Percentiles rank a stretch among this genome's conserved stretches.
Conservation (phyloP, 2,888 invertebrate species). For the Vandiemenella viatica region DNA sequence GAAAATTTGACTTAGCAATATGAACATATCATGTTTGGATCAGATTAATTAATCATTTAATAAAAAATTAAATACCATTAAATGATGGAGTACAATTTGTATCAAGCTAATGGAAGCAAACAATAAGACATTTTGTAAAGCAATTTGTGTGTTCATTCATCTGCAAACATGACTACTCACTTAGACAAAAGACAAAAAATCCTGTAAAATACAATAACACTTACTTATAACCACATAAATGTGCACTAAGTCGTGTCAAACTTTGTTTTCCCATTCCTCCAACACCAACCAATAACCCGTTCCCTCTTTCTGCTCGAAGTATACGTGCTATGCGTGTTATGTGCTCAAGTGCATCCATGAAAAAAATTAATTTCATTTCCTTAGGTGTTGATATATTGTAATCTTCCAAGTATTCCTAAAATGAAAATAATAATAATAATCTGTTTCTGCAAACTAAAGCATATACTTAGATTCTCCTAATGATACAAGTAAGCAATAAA, state of each 20-base stretch:
- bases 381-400: slow-evolving; percentile 61
- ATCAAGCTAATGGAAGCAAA: too few species aligned
- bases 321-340: slow-evolving; percentile 72
- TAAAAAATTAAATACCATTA: too few species aligned
- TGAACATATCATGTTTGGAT: too few species aligned
- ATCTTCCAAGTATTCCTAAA: slow-evolving; percentile 68
- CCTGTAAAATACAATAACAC: background rate
- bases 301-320: slow-evolving; percentile 71
- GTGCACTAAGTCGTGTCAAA: slow-evolving; percentile 67
- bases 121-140: too few species aligned
- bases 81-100: too few species aligned
- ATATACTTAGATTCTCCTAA: background rate
- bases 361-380: slow-evolving; percentile 72
- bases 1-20: too few species aligned
- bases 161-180: too few species aligned
- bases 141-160: too few species aligned
- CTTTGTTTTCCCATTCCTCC: slow-evolving; percentile 87
- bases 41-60: too few species aligned
- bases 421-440: background rate
- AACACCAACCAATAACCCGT: slow-evolving; percentile 74
- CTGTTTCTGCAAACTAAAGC: too few species aligned
- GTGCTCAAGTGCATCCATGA: slow-evolving; percentile 80
- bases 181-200: background rate
- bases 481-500: slow-evolving; percentile 8
- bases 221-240: slow-evolving; percentile 67